Conservation (phyloP, 2,888 invertebrate species). For the Sacculina carcini region DNA sequence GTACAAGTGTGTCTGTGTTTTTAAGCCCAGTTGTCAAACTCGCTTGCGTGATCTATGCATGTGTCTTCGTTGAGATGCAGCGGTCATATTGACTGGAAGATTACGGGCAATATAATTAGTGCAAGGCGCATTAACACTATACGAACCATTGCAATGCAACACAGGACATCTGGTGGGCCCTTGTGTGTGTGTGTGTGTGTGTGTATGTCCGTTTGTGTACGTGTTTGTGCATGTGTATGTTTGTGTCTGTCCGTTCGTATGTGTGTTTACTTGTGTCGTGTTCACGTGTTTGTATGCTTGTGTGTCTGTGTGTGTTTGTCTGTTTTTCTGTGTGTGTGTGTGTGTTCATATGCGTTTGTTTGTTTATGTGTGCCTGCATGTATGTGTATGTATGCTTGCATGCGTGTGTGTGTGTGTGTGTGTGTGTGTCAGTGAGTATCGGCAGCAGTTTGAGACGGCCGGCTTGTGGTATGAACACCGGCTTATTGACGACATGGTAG, state of each 20-base stretch:
- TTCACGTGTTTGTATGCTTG: too few relatives aligned
- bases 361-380: not conserved
- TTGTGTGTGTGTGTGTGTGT: not conserved
- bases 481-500: conserved; percentile 97
- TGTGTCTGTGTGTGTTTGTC: too few relatives aligned
- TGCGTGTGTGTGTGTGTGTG: conserved; percentile 3
- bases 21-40: not conserved
- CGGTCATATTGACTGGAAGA: too few relatives aligned
- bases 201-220: too few relatives aligned
- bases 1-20: not conserved
- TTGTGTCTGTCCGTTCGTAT: too few relatives aligned
- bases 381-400: conserved; percentile 3
- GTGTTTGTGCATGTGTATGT: too few relatives aligned
- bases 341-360: not conserved
- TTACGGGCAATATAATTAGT: too few relatives aligned
- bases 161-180: not conserved
- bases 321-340: conserved; percentile 2
- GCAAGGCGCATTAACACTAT: too few relatives aligned
- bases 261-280: too few relatives aligned
- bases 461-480: conserved; percentile 95
- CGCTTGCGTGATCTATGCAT: not conserved
- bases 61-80: not conserved
- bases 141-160: too few relatives aligned
- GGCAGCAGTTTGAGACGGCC: conserved; percentile 48
- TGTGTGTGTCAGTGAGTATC: conserved; percentile 37